Evolutionary conservation across 2,113 vertebrate genomes (phyloP).

Genomic region (Thermophis baileyi): DNA sequence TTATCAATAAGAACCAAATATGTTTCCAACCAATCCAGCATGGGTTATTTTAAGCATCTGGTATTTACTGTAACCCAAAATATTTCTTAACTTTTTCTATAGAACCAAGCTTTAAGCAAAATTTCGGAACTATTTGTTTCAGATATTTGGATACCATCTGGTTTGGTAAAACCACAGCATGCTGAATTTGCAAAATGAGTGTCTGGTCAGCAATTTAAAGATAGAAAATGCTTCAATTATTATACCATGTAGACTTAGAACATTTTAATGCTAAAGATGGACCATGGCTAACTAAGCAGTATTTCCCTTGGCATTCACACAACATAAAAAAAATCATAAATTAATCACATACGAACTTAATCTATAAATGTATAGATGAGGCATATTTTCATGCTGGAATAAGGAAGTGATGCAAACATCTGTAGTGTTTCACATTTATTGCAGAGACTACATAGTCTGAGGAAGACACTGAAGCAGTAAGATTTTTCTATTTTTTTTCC

Average conservation of each 20-base stretch:
- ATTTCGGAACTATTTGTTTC: background rate
- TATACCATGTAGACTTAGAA: background rate
- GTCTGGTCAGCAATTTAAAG: background rate
- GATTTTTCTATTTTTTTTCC: background rate
- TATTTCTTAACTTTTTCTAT: background rate
- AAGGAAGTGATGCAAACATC: background rate
- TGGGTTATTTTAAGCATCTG: background rate
- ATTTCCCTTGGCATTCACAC: background rate
- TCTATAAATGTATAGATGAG: background rate
- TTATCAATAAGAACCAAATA: background rate
- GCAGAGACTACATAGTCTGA: background rate
- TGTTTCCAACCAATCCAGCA: background rate
- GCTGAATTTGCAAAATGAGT: background rate
- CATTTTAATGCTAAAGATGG: background rate
- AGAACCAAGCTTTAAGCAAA: conserved; percentile 12
- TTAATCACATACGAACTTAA: background rate
- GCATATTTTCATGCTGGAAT: background rate
- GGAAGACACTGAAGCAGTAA: background rate
- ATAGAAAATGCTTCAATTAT: background rate
- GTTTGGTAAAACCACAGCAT: background rate
- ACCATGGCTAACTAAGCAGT: background rate
- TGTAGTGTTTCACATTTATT: background rate
- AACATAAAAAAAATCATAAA: background rate
- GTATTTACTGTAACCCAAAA: background rate
- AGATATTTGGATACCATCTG: background rate